Conservation (phyloP, 2,888 invertebrate genomes). For the Luffia ferchaultella region DNA sequence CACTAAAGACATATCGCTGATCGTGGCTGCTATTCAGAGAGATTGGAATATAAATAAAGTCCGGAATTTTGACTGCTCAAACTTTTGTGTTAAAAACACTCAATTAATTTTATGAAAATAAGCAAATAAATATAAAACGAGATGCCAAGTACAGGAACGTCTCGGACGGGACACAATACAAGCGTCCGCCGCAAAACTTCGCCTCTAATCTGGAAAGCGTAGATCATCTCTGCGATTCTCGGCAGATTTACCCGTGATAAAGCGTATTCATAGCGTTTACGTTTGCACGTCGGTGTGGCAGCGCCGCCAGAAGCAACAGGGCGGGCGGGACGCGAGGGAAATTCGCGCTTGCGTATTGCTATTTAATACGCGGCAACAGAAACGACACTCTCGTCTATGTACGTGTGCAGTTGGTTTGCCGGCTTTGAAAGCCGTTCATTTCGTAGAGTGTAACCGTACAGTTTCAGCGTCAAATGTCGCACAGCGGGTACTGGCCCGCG, state of each 20-base stretch:
- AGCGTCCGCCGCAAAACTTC: conserved; percentile 28
- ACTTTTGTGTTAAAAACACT: too few species aligned
- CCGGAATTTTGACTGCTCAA: too few species aligned
- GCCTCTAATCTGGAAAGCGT: conserved; percentile 35
- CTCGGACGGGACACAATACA: conserved; percentile 29
- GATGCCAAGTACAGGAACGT: conserved; percentile 23
- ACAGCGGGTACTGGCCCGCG: too few species aligned
- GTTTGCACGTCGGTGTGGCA: conserved; percentile 41
- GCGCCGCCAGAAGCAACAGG: conserved; percentile 59
- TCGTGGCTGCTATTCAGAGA: too few species aligned
- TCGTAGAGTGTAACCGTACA: too few species aligned
- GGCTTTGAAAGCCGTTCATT: too few species aligned
- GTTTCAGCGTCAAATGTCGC: too few species aligned
- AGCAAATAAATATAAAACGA: conserved; percentile 9
- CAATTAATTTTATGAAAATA: too few species aligned
- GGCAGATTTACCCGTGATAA: conserved; percentile 48
- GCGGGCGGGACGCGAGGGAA: conserved; percentile 46
- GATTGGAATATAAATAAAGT: too few species aligned
- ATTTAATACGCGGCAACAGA: not conserved
- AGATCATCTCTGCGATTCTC: conserved; percentile 42
- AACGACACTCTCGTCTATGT: not conserved
- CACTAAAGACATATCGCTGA: too few species aligned
- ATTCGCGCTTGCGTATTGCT: conserved; percentile 34
- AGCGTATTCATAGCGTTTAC: conserved; percentile 57
- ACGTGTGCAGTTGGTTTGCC: conserved; percentile 14